Percentiles rank a stretch among this genome's conserved stretches.
These are phyloP conservation scores for Xiphias gladius DNA, from an alignment of 2,113 vertebrate genomes.

Conservation along the genomic window DNA sequence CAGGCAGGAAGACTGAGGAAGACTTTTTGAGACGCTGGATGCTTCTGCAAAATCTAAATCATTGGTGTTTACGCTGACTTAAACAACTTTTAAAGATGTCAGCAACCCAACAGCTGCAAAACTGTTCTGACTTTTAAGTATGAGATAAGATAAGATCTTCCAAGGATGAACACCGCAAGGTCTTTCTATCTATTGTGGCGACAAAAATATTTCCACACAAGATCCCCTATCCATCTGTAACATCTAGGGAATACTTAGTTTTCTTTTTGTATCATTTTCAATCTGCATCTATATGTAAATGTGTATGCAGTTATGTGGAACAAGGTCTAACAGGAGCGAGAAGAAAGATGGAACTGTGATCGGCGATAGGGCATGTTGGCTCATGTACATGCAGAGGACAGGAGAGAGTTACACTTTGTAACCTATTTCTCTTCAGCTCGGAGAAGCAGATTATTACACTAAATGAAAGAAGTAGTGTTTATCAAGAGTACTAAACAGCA, in stretches of 20 bases:
- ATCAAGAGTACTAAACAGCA: background rate
- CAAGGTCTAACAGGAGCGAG: slow-evolving; percentile 6
- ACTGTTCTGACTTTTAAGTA: background rate
- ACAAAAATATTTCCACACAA: background rate
- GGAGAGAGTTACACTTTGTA: background rate
- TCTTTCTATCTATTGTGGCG: background rate
- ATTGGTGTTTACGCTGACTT: background rate
- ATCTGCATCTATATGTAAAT: slow-evolving; percentile 47
- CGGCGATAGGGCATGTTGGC: background rate
- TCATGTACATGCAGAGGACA: slow-evolving; percentile 19
- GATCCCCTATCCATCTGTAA: background rate
- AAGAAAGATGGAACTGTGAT: slow-evolving; percentile 58
- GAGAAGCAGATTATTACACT: background rate
- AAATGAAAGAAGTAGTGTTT: background rate
- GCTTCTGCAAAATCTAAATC: background rate
- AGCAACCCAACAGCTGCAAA: background rate
- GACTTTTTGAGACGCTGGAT: background rate
- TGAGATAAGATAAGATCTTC: too few species aligned
- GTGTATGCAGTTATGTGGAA: slow-evolving; percentile 6
- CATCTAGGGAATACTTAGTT: slow-evolving; percentile 6
- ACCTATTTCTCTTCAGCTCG: background rate
- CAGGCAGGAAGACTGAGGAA: background rate
- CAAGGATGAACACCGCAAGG: background rate
- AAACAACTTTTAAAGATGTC: background rate
- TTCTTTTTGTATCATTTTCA: background rate